Conservation (phyloP, 1,140 invertebrate genomes). For the Aleiodes sp. region DNA sequence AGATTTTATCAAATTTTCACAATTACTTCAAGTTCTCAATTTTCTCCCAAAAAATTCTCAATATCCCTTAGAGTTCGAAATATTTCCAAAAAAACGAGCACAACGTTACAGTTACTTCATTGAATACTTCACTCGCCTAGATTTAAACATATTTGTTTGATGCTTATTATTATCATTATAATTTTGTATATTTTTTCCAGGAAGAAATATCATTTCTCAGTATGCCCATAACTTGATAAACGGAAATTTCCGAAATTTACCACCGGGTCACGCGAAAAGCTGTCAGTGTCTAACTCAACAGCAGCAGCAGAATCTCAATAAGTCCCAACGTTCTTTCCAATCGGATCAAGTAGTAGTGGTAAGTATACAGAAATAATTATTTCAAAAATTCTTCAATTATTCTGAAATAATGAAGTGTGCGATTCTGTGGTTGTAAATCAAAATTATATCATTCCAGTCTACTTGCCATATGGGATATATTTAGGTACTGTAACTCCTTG, state of each 20-base stretch:
- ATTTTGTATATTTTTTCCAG: constrained; percentile 1
- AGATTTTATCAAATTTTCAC: too few species aligned
- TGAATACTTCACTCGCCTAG: too few species aligned
- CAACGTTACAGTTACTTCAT: too few species aligned
- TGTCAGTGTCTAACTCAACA: constrained; percentile 56
- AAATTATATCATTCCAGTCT: constrained; percentile 61
- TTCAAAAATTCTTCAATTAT: constrained; percentile 4
- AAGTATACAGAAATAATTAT: constrained; percentile 34
- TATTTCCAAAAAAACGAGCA: too few species aligned
- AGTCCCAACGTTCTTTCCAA: constrained; percentile 57
- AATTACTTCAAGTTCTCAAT: too few species aligned
- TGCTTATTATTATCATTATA: background rate
- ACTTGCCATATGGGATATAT: constrained; percentile 62
- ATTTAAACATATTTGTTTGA: too few species aligned
- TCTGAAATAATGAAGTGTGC: background rate
- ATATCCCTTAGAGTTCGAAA: too few species aligned
- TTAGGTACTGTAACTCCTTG: constrained; percentile 59
- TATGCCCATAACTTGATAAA: constrained; percentile 52
- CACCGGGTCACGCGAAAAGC: constrained; percentile 52
- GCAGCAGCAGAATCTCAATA: constrained; percentile 44
- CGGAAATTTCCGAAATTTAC: constrained; percentile 42
- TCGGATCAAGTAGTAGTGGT: constrained; percentile 53
- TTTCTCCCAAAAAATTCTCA: too few species aligned
- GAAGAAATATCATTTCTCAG: constrained; percentile 32
- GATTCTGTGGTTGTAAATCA: constrained; percentile 36